Base-by-base conservation (phyloP, 2,888 invertebrate species). In the Perithous albicinctus region DNA sequence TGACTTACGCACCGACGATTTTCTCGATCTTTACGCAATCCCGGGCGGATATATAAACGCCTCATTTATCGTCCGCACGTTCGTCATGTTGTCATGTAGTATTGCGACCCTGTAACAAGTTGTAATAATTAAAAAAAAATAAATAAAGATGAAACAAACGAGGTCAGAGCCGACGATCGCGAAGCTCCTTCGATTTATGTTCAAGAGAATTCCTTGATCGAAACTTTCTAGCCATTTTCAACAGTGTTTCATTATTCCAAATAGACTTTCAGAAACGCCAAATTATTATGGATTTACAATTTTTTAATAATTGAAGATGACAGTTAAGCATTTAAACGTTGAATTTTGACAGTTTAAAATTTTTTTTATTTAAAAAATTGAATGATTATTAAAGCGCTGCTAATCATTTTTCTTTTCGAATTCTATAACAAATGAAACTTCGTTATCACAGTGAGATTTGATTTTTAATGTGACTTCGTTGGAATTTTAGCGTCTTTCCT, bases 11-110 rank as follows among this genome's bases (percentile, higher is more conserved):
- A 70, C 20, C 46, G 43, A 77, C 66, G 70, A 64, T 77, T 77
- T 79, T 77, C 63, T 64, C 77, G 48, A 73, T 76, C 3, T 76
- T 77, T 73, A 51, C 77, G 80, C 67, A 73, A 77, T 61, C 51
- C 41, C 66, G 67, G 32, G 48, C 76, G 80, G 67, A 80, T 76
- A 66, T 41, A 59, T 20, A 59, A 72, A 59, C 32, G 59, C 29
- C 56, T 29, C 56, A 56, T 59, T 29, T 35, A 35, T 29, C n/a
- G 56, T n/a, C n/a, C 43, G 29, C 29, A 59, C 59, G 56, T 59
- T 46, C 41, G 70, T 72, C 70, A 59, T 59, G 18, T 63, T 20
- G 38, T 29, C 56, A 6, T 26, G 54, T 41, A 41, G 20, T 15
- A 18, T 54, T 32, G 54, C 43, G 54, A 41, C 35, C 41, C 43